phyloP scores from a whole-genome alignment of 2,888 invertebrate species.

The Tetranychus piercei region DNA sequence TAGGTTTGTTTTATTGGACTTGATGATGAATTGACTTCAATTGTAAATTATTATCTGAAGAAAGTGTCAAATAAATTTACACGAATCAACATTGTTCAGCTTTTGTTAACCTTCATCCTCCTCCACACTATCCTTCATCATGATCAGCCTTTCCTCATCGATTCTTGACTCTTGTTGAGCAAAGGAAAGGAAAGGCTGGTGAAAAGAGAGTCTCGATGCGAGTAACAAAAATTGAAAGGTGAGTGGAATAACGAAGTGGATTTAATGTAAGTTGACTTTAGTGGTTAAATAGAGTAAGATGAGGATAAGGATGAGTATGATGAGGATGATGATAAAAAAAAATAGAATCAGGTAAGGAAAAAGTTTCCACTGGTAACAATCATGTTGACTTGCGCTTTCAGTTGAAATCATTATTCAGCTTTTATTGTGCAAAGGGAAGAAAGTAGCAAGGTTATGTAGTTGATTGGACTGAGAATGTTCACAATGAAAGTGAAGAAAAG shows the following conservation, averaged over 20 bases:
- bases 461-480: not conserved
- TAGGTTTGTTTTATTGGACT: no score
- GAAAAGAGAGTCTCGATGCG: not conserved
- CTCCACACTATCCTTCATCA: not conserved
- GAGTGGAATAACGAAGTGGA: not conserved
- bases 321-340: not conserved
- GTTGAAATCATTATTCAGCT: not conserved
- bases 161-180: no score
- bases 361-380: not conserved
- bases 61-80: not conserved
- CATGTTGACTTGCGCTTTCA: not conserved
- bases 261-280: not conserved
- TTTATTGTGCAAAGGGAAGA: not conserved
- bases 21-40: not conserved
- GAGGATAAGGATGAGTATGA: not conserved
- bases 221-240: not conserved
- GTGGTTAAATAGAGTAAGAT: not conserved
- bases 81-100: not conserved
- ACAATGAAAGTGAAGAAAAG: not conserved
- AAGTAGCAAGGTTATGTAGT: not conserved
- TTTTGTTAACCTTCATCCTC: not conserved
- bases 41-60: not conserved
- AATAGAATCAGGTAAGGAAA: not conserved
- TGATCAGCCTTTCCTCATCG: not conserved
- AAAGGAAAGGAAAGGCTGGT: no score